phyloP scores from a whole-genome alignment of 1,140 invertebrate genomes.

The Polypedilum pembai region DNA sequence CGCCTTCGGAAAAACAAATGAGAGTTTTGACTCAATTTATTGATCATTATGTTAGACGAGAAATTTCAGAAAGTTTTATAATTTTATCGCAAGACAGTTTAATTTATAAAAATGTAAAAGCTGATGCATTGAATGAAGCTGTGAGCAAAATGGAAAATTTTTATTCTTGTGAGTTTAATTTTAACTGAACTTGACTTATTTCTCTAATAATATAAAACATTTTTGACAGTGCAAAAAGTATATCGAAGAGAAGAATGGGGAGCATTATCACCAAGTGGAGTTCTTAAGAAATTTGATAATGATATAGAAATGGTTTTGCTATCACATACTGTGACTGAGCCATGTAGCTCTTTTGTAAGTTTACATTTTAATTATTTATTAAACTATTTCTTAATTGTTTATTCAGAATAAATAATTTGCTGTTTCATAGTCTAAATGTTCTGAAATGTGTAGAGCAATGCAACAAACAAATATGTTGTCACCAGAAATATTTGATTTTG shows the following conservation, averaged over 20 bases:
- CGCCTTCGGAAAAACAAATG: constrained; percentile 23
- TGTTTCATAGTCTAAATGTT: no score
- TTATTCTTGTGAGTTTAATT: background rate
- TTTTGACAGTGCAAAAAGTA: no score
- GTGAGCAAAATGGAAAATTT: background rate
- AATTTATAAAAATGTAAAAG: background rate
- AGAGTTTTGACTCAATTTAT: background rate
- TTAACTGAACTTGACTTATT: no score
- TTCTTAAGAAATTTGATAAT: background rate
- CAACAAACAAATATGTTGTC: no score
- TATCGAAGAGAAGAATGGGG: background rate
- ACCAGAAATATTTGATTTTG: no score
- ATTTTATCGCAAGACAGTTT: background rate
- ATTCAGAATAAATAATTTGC: no score
- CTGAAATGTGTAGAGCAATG: no score
- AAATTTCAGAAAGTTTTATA: no score
- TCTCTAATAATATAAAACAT: no score
- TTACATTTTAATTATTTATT: no score
- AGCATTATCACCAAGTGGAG: background rate
- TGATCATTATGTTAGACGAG: no score
- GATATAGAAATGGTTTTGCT: background rate
- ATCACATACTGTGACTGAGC: background rate
- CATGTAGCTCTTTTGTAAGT: background rate
- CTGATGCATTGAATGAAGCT: background rate
- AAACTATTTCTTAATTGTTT: no score